Conservation (phyloP, 2,797 vertebrate genomes). For the Anabacerthia variegaticeps region DNA sequence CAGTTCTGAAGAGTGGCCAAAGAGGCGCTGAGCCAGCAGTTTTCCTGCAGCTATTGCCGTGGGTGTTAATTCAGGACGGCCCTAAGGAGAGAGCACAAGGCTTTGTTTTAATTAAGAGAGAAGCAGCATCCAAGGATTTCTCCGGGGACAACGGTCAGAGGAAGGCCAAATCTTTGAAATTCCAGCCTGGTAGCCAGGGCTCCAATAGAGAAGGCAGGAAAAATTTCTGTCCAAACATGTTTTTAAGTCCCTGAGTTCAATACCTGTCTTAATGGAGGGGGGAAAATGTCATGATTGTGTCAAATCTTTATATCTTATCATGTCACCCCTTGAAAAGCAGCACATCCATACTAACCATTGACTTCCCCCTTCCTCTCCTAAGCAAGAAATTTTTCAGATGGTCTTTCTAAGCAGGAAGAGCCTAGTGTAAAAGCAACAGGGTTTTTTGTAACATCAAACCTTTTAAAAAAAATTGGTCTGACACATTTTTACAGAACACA, state of each 20-base stretch:
- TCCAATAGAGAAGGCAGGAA: background rate
- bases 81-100: constrained; percentile 74
- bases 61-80: constrained; percentile 93
- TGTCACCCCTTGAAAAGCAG: background rate
- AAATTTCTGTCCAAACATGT: background rate
- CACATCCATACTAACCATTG: background rate
- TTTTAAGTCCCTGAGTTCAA: background rate
- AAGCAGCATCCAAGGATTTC: background rate
- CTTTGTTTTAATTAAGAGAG: background rate
- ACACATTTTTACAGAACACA: background rate
- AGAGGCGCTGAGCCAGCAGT: constrained; percentile 87
- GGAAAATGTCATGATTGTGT: background rate
- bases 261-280: background rate
- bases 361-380: background rate
- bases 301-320: background rate
- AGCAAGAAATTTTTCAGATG: background rate
- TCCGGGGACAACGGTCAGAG: background rate
- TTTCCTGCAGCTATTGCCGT: constrained; percentile 91
- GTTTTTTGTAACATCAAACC: background rate
- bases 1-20: constrained; percentile 77
- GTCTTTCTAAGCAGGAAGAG: background rate
- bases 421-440: background rate
- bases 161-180: constrained; percentile 14
- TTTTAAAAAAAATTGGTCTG: background rate
- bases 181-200: background rate